phyloP scores from a whole-genome alignment of 2,113 vertebrate genomes.

The Probosciger aterrimus region DNA sequence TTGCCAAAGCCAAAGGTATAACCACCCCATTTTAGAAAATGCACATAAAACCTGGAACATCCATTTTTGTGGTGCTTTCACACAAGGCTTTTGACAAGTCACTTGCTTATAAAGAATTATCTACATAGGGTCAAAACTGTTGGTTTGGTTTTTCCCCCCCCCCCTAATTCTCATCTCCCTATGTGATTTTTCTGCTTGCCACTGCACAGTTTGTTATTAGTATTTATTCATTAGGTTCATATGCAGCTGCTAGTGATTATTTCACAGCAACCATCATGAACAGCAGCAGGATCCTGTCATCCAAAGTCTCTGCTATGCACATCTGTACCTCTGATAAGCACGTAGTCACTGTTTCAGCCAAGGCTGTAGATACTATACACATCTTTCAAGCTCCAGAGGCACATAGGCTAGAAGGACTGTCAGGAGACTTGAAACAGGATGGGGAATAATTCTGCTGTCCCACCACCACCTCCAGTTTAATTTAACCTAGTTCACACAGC shows the following conservation, averaged over 20 bases:
- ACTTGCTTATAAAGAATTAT: background rate
- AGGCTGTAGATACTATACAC: background rate
- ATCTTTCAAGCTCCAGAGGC: background rate
- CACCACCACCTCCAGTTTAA: background rate
- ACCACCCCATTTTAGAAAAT: background rate
- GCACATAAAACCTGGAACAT: fast-evolving
- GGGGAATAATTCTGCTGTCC: background rate
- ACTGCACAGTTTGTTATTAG: background rate
- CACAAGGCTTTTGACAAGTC: background rate
- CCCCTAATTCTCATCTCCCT: background rate
- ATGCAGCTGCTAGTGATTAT: background rate
- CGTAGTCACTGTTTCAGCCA: background rate
- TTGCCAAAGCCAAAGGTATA: background rate
- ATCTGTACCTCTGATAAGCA: background rate
- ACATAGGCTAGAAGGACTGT: background rate
- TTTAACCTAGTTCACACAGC: background rate
- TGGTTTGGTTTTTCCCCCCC: background rate
- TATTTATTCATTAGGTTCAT: background rate
- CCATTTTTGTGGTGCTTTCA: background rate
- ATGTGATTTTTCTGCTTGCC: background rate
- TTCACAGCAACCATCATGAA: background rate
- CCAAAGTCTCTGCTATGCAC: background rate
- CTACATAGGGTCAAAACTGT: background rate
- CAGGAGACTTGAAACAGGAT: background rate
- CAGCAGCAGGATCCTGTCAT: background rate